phyloP scores from a whole-genome alignment of 2,113 vertebrate species.

The Mormoops blainvillei region DNA sequence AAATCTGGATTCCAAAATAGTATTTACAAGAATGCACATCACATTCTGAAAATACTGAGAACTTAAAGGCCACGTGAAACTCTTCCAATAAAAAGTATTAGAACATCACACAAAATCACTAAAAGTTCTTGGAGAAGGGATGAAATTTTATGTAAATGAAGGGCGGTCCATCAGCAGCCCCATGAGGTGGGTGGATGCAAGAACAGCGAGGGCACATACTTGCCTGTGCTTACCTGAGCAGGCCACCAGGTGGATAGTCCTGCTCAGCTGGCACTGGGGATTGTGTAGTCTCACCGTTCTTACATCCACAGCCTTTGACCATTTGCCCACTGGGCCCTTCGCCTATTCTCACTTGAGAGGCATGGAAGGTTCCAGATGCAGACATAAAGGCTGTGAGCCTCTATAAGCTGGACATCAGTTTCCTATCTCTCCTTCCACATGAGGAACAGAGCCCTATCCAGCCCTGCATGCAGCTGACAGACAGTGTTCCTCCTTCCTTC shows the following conservation, averaged over 20 bases:
- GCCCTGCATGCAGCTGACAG: too few species aligned
- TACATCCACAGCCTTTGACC: neutral
- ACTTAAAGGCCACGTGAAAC: neutral
- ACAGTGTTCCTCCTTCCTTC: neutral
- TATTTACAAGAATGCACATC: neutral
- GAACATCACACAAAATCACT: neutral
- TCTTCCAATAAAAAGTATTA: neutral
- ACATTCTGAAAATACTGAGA: neutral
- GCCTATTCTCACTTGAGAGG: neutral
- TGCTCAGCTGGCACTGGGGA: neutral
- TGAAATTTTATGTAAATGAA: neutral
- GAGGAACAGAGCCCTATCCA: neutral
- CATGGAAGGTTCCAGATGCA: neutral
- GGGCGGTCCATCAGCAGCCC: neutral
- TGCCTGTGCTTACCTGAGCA: neutral
- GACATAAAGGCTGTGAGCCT: rapidly evolving
- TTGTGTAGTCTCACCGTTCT: neutral
- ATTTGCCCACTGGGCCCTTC: neutral
- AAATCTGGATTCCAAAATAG: too few species aligned
- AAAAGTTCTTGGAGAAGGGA: neutral
- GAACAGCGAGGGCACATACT: neutral
- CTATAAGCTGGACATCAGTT: rapidly evolving
- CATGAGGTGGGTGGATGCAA: neutral
- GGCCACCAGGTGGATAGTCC: neutral
- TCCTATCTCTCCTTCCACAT: too few species aligned